These are phyloP conservation scores for Parasteatoda tepidariorum DNA, from an alignment of 1,140 invertebrate genomes.

Conservation along the genomic window DNA sequence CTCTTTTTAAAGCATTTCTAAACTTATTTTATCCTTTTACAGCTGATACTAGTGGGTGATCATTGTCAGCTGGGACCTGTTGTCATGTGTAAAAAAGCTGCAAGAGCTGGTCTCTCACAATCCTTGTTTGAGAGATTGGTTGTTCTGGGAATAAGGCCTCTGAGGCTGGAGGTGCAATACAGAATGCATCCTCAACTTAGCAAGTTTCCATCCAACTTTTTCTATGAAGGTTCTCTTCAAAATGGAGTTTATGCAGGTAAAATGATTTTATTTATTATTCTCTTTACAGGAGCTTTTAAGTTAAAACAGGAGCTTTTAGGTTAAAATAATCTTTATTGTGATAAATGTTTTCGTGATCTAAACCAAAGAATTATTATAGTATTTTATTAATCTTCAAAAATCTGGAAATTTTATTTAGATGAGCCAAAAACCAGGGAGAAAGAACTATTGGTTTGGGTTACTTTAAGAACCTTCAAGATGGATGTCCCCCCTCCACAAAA, in stretches of 20 bases:
- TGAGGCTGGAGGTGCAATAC: slow-evolving; percentile 97
- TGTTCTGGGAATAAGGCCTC: slow-evolving; percentile 93
- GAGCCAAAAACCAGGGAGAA: too few relatives aligned
- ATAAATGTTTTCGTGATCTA: too few relatives aligned
- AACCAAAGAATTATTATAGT: too few relatives aligned
- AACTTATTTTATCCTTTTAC: slow-evolving; percentile 63
- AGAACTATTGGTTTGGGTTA: too few relatives aligned
- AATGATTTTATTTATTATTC: not conserved
- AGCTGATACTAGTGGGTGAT: slow-evolving; percentile 96
- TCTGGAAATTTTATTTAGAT: too few relatives aligned
- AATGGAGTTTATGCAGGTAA: slow-evolving; percentile 94
- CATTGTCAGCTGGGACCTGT: slow-evolving; percentile 99
- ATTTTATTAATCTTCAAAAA: too few relatives aligned
- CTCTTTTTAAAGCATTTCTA: not conserved
- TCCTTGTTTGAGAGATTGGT: slow-evolving; percentile 98
- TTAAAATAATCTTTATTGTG: too few relatives aligned
- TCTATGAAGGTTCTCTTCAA: slow-evolving; percentile 98
- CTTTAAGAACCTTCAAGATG: too few relatives aligned
- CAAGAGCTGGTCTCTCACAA: slow-evolving; percentile 94
- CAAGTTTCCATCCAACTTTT: slow-evolving; percentile 98
- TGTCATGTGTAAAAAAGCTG: slow-evolving; percentile 99
- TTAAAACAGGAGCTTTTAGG: too few relatives aligned
- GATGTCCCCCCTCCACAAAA: too few relatives aligned
- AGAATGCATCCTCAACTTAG: slow-evolving; percentile 98
- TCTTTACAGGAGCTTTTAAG: too few relatives aligned